A percentile compares a stretch with the other conserved stretches of the same genome.
These are phyloP conservation scores for Spodoptera exigua DNA, from an alignment of 2,888 invertebrate genomes.

Conservation along the genomic window DNA sequence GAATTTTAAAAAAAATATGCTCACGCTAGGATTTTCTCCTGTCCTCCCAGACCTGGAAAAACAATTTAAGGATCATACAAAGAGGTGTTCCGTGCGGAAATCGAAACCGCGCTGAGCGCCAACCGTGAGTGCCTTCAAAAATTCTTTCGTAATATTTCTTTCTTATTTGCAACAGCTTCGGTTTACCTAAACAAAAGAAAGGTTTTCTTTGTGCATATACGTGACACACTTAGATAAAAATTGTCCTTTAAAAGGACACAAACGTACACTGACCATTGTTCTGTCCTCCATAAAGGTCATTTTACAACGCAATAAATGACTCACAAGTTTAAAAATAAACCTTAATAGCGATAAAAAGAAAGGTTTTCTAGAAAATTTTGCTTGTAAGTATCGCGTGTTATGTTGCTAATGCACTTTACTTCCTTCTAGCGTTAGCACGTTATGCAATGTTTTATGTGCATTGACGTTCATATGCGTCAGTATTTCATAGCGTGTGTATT, in stretches of 20 bases:
- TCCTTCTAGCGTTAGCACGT: conserved; percentile 12
- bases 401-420: conserved; percentile 31
- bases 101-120: too few relatives aligned
- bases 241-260: not conserved
- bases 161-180: too few relatives aligned
- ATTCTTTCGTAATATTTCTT: too few relatives aligned
- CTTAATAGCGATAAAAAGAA: conserved; percentile 1
- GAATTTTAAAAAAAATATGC: too few relatives aligned
- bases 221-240: not conserved
- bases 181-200: conserved; percentile 4
- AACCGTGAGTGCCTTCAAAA: too few relatives aligned
- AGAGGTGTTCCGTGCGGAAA: too few relatives aligned
- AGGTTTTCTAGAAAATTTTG: conserved; percentile 3
- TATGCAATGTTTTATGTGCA: conserved; percentile 32
- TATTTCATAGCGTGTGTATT: conserved; percentile 15
- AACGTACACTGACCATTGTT: not conserved
- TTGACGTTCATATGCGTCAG: conserved; percentile 43
- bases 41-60: too few relatives aligned
- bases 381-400: conserved; percentile 11
- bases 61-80: too few relatives aligned
- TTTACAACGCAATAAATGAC: not conserved
- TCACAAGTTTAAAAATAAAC: conserved; percentile 1
- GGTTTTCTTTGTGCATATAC: conserved; percentile 2
- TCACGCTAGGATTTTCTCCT: too few relatives aligned
- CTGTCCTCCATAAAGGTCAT: conserved; percentile 7